These are phyloP conservation scores for Anas platyrhynchos DNA, from an alignment of 2,113 vertebrate genomes.

Conservation along the genomic window DNA sequence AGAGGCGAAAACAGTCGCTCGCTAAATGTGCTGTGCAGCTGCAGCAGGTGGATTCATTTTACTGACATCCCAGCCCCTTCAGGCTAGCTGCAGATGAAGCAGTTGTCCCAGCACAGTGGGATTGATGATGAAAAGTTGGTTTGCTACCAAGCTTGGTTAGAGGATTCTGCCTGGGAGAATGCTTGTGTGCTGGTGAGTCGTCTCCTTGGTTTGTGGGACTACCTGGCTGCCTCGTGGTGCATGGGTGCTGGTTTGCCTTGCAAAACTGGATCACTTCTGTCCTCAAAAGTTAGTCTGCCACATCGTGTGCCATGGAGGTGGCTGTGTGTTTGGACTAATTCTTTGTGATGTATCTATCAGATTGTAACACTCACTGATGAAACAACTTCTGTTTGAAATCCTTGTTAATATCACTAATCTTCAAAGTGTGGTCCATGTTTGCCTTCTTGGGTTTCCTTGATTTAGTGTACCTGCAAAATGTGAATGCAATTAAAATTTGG, in stretches of 20 bases:
- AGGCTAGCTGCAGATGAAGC: background rate
- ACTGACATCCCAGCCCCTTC: rapidly evolving
- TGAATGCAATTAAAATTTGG: background rate
- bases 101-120: background rate
- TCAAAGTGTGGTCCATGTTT: background rate
- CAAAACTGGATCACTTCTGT: background rate
- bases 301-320: rapidly evolving
- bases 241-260: background rate
- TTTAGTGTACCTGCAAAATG: background rate
- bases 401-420: background rate
- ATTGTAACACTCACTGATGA: background rate
- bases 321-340: background rate
- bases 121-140: background rate
- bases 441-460: background rate
- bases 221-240: background rate
- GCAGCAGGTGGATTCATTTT: background rate
- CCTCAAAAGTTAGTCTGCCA: background rate
- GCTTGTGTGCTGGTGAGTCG: background rate
- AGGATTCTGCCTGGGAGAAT: background rate
- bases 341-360: background rate
- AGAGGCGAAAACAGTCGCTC: background rate
- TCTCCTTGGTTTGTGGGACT: background rate
- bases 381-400: background rate
- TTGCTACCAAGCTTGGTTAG: background rate
- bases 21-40: background rate